Evolutionary conservation across 2,113 vertebrate genomes (phyloP).

Genomic region (Lichenostomus cassidix): DNA sequence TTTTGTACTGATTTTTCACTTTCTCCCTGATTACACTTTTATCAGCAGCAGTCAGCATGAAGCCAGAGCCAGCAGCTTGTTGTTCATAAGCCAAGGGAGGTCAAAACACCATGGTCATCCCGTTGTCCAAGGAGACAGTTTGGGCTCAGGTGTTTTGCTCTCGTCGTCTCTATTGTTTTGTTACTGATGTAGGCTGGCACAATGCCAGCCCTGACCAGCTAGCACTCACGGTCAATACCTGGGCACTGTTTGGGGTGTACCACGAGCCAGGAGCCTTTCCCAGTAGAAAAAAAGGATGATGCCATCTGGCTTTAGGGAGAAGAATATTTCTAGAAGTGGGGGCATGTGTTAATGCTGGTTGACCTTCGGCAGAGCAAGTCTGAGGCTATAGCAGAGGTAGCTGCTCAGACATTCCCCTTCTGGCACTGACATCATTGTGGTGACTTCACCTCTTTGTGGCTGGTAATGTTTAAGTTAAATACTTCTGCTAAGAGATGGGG

Average conservation of each 20-base stretch:
- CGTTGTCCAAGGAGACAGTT: background rate
- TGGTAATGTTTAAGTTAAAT: background rate
- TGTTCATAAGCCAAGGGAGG: background rate
- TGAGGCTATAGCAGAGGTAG: background rate
- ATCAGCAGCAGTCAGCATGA: background rate
- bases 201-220: background rate
- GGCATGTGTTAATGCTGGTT: fast-evolving
- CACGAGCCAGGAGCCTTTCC: background rate
- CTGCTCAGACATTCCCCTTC: background rate
- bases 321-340: background rate
- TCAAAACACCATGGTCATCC: background rate
- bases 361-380: background rate
- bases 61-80: background rate
- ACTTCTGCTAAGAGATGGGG: background rate
- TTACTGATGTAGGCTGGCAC: background rate
- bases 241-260: background rate
- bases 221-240: background rate
- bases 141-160: background rate
- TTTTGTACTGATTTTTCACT: background rate
- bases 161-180: background rate
- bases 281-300: background rate
- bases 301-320: background rate
- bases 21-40: background rate
- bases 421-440: background rate
- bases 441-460: background rate